Evolutionary conservation across 2,888 invertebrate genomes (phyloP).

Genomic region (Elmis aenea): DNA sequence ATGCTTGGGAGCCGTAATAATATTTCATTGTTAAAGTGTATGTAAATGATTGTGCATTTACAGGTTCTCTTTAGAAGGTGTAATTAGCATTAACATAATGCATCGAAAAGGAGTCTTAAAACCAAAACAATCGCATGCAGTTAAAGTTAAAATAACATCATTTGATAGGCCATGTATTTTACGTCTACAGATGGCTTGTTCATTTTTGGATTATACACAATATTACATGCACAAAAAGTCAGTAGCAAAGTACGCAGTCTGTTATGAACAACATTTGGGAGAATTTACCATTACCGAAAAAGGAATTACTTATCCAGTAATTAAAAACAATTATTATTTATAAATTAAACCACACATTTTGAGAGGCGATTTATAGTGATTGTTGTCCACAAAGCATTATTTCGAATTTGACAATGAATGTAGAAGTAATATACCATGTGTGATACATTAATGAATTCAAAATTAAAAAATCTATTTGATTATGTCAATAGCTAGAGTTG

Average conservation of each 20-base stretch:
- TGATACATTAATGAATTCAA: too few species aligned
- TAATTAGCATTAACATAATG: constrained; percentile 30
- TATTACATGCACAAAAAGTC: constrained; percentile 38
- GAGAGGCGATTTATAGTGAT: too few species aligned
- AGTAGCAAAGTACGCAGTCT: constrained; percentile 27
- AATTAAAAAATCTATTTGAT: too few species aligned
- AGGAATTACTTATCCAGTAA: constrained; percentile 38
- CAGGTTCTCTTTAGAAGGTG: constrained; percentile 33
- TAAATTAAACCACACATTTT: too few species aligned
- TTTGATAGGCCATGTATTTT: constrained; percentile 37
- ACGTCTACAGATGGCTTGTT: constrained; percentile 36
- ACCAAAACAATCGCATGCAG: constrained; percentile 38
- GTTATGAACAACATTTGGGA: constrained; percentile 32
- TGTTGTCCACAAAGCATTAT: too few species aligned
- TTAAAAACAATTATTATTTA: too few species aligned
- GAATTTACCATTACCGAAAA: constrained; percentile 45
- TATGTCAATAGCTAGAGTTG: too few species aligned
- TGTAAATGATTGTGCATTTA: not conserved
- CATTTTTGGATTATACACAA: constrained; percentile 41
- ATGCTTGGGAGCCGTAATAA: constrained; percentile 42
- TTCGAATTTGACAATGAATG: too few species aligned
- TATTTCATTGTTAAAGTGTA: constrained; percentile 1
- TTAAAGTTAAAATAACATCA: constrained; percentile 38
- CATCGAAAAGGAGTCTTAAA: constrained; percentile 40
- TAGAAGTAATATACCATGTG: too few species aligned